Base-by-base conservation (phyloP, 2,888 invertebrate genomes). In the Strigamia maritima region DNA sequence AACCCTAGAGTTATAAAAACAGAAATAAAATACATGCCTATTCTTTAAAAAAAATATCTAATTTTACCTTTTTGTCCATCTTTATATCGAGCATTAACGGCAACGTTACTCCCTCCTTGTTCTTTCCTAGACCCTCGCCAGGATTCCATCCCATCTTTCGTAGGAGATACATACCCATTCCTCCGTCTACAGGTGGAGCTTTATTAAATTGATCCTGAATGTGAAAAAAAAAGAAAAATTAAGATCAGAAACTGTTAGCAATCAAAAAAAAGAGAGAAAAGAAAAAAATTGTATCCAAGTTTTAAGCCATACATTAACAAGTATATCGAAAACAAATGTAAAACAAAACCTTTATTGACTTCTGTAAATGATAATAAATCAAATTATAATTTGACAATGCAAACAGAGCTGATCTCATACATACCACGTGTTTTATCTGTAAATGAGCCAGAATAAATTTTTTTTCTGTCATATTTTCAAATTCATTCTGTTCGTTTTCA, bases 101-200 rank as follows among this genome's bases (percentile, higher is more conserved):
- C 84, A 94, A 95, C 24, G 95, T 87, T 0, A 93, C 90, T 0
- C 98, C 99, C 77, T 94, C 94, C 84, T 95, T 95, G 85, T 96
- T 94, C 86, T 97, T 97, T 49, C 99, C 98, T 78, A 99, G 89
- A 31, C 98, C 99, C 86, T 95, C 94, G 0, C 89, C 90, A 78
- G 93, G 91, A 78, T 90, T 89, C 94, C 94, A 94, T 12, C 95
- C 98, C 98, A 98, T 98, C 89, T 97, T 98, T 88, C 97, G 94
- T 75, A 99, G 90, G 81, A 99, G 90, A 83, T 93, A 92, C 95
- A 97, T 95, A 26, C 98, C 98, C 92, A 98, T 95, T 14, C 98
- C 98, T 79, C 96, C 94, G 76, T 91, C 92, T 1, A 98, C 93
- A 0, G 97, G 97, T 80, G 93, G 92, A n/a, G 97, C 94, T 14